These are phyloP conservation scores for Parotia lawesii DNA, from an alignment of 2,113 vertebrate species.

Conservation along the genomic window DNA sequence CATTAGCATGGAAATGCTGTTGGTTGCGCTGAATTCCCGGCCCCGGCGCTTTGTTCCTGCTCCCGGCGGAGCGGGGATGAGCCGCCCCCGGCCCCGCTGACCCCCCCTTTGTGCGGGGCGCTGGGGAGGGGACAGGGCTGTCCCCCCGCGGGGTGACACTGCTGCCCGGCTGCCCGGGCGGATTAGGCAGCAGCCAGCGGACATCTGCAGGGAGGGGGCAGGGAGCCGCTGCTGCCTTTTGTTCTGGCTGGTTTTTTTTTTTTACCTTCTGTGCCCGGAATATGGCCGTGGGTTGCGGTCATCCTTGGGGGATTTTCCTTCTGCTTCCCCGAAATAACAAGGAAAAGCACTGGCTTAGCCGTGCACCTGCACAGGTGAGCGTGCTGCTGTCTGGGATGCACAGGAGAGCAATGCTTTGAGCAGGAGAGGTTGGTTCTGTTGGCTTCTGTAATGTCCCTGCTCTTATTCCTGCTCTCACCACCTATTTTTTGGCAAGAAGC, in stretches of 20 bases:
- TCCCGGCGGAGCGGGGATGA: neutral
- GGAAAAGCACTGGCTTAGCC: neutral
- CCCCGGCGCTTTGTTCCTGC: constrained; percentile 47
- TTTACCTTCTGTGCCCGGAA: neutral
- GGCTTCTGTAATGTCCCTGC: neutral
- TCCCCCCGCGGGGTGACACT: neutral
- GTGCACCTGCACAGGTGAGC: neutral
- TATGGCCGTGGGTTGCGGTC: rapidly evolving
- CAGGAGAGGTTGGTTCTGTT: neutral
- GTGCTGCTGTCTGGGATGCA: neutral
- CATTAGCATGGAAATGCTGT: constrained; percentile 45
- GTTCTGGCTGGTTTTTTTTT: neutral
- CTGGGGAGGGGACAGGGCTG: neutral
- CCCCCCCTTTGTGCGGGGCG: neutral
- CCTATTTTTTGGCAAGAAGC: neutral
- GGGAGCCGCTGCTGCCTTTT: neutral
- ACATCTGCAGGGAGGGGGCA: neutral
- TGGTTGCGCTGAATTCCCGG: neutral
- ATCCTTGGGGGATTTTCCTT: neutral
- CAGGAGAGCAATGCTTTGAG: neutral
- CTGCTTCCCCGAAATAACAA: neutral
- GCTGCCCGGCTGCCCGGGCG: neutral
- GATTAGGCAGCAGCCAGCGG: neutral
- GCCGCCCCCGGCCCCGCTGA: neutral
- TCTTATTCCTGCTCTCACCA: neutral